Conservation (phyloP, 1,140 invertebrate species). For the Ephestia elutella region DNA sequence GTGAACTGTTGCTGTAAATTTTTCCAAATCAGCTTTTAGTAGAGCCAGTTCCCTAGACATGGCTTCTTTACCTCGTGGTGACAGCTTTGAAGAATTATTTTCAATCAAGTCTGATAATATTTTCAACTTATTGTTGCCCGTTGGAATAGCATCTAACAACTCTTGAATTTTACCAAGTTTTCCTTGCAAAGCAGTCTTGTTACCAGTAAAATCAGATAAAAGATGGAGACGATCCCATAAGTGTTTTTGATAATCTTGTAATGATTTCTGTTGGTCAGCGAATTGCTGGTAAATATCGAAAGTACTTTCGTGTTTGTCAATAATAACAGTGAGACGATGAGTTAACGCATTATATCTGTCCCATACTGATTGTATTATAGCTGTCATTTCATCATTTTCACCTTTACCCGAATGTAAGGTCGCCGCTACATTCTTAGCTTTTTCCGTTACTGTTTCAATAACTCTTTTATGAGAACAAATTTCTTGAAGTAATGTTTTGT, state of each 20-base stretch:
- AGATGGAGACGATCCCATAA: conserved; percentile 87
- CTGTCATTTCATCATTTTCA: conserved; percentile 77
- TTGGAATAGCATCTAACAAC: conserved; percentile 83
- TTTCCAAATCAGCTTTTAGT: conserved; percentile 86
- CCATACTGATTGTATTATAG: conserved; percentile 81
- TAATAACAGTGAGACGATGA: conserved; percentile 51
- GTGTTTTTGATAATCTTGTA: conserved; percentile 91
- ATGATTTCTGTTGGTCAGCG: conserved; percentile 87
- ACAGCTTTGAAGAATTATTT: conserved; percentile 78
- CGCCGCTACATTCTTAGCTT: conserved; percentile 80
- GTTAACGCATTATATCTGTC: conserved; percentile 85
- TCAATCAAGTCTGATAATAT: conserved; percentile 81
- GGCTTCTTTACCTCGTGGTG: conserved; percentile 84
- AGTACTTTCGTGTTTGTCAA: conserved; percentile 81
- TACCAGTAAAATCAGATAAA: conserved; percentile 87
- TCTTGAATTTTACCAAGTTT: conserved; percentile 84
- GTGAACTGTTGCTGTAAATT: conserved; percentile 83
- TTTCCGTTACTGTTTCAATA: conserved; percentile 91
- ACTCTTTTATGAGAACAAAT: conserved; percentile 91
- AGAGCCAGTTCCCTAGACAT: conserved; percentile 87
- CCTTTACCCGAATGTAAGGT: conserved; percentile 77
- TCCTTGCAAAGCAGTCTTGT: conserved; percentile 83
- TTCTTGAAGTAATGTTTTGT: conserved; percentile 91
- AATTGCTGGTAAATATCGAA: conserved; percentile 88
- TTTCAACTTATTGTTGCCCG: conserved; percentile 82